Evolutionary conservation across 2,797 vertebrate genomes (phyloP).

Genomic region (Neosilurus hyrtlii): DNA sequence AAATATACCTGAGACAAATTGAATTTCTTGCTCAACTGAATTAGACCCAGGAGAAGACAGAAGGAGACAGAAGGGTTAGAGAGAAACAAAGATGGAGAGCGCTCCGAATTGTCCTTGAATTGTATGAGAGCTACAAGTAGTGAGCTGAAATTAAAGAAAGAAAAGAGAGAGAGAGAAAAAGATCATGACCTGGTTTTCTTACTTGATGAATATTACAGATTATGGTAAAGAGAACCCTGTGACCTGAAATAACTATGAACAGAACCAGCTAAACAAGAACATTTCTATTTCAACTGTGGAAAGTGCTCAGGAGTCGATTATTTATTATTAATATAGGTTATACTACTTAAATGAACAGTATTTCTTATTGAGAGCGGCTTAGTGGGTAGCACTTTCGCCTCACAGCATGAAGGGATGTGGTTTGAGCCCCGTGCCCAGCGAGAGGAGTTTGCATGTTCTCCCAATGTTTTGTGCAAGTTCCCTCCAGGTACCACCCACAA

Average conservation of each 20-base stretch:
- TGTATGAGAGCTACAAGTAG: background rate
- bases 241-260: background rate
- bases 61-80: background rate
- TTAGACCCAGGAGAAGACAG: slow-evolving; percentile 8
- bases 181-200: background rate
- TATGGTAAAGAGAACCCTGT: background rate
- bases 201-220: background rate
- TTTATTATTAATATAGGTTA: no score
- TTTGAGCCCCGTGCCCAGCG: no score
- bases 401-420: no score
- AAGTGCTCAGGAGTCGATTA: background rate
- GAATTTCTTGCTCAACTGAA: slow-evolving; percentile 22
- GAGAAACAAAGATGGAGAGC: background rate
- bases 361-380: no score
- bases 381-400: no score
- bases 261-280: no score
- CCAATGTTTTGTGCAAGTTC: no score
- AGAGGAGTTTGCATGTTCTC: no score
- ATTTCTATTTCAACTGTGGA: background rate
- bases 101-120: background rate
- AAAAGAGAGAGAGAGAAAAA: background rate
- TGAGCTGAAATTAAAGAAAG: background rate
- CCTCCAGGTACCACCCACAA: no score
- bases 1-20: slow-evolving; percentile 25
- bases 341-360: no score